Evolutionary conservation across 2,113 vertebrate species (phyloP).

Genomic region (Meriones unguiculatus): DNA sequence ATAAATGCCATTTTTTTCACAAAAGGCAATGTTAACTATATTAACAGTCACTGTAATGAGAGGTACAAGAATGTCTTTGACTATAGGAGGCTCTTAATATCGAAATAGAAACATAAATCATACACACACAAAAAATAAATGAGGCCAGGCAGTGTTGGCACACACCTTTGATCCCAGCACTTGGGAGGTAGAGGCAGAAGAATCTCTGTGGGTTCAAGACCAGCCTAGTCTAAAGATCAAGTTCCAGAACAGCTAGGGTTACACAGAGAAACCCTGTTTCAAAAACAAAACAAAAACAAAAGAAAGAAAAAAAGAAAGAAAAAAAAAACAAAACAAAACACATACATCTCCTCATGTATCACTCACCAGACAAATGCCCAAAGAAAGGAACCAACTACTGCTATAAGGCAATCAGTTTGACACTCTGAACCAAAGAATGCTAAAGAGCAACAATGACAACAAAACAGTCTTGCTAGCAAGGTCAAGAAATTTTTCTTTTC

Average conservation of each 20-base stretch:
- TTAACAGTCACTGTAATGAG: background rate
- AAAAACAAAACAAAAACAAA: too few relatives aligned
- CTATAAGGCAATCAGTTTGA: constrained; percentile 53
- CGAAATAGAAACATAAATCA: constrained; percentile 63
- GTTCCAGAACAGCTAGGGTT: too few relatives aligned
- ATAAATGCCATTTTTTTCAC: constrained; percentile 43
- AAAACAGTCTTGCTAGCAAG: constrained; percentile 17
- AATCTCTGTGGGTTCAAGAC: too few relatives aligned
- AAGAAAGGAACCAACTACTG: constrained; percentile 48
- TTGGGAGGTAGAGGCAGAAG: too few relatives aligned
- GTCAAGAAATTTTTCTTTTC: constrained; percentile 31
- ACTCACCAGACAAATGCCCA: constrained; percentile 56
- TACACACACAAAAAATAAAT: constrained; percentile 44
- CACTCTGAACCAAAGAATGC: constrained; percentile 6
- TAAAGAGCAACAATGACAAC: background rate
- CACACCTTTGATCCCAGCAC: too few relatives aligned
- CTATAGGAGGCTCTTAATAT: constrained; percentile 50
- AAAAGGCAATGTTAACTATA: constrained; percentile 17
- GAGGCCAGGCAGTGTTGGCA: background rate
- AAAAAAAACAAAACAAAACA: background rate
- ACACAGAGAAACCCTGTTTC: too few relatives aligned
- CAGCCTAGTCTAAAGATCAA: too few relatives aligned
- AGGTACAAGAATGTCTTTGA: constrained; percentile 33
- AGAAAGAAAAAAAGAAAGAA: background rate
- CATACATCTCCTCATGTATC: constrained; percentile 31